These are phyloP conservation scores for Drosophila bunnanda DNA, from an alignment of 2,888 invertebrate genomes.

Conservation along the genomic window DNA sequence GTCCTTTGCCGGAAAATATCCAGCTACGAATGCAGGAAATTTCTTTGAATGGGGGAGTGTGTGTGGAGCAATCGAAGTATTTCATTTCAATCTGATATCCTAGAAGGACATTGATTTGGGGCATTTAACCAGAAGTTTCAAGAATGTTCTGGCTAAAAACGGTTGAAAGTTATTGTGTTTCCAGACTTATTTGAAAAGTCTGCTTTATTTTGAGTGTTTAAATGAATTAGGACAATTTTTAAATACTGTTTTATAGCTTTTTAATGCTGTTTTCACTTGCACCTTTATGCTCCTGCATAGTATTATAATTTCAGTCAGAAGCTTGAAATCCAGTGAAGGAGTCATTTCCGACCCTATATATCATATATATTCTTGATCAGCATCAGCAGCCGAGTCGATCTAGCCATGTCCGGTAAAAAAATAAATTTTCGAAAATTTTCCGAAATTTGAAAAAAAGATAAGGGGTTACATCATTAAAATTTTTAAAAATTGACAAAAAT, in stretches of 20 bases:
- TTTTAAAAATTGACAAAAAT: too few relatives aligned
- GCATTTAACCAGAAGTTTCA: not conserved
- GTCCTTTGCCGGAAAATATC: constrained; percentile 6
- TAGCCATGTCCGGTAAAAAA: too few relatives aligned
- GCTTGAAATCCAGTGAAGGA: too few relatives aligned
- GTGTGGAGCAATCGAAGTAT: not conserved
- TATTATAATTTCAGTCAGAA: not conserved
- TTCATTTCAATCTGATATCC: constrained; percentile 1
- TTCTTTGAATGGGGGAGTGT: not conserved
- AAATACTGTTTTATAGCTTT: not conserved
- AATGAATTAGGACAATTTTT: not conserved
- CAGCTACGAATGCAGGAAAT: constrained; percentile 6
- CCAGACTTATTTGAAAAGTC: too few relatives aligned
- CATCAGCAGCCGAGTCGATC: too few relatives aligned
- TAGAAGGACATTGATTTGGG: constrained; percentile 5
- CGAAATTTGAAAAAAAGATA: too few relatives aligned
- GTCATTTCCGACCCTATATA: too few relatives aligned
- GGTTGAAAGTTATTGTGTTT: not conserved
- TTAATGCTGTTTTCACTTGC: too few relatives aligned
- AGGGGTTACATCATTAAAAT: too few relatives aligned
- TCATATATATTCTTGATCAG: too few relatives aligned
- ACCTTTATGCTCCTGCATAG: too few relatives aligned
- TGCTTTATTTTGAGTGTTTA: not conserved
- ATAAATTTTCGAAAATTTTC: too few relatives aligned
- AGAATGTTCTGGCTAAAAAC: not conserved